Conservation (phyloP, 2,113 vertebrate genomes). For the Triplophysa dalaica region DNA sequence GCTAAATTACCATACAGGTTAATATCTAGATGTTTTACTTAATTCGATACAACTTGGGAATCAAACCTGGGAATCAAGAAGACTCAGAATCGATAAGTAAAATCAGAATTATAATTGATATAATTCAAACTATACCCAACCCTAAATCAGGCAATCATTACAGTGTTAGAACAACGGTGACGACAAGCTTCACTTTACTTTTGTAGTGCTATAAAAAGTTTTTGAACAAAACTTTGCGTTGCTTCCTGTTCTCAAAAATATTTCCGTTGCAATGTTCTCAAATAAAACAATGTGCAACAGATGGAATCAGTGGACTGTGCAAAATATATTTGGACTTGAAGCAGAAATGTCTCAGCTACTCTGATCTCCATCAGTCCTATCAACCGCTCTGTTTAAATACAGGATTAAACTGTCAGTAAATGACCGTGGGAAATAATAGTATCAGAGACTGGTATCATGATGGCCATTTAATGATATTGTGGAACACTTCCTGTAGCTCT, state of each 20-base stretch:
- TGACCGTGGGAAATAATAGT: slow-evolving; percentile 24
- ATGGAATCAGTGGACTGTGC: not conserved
- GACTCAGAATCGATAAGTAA: too few relatives aligned
- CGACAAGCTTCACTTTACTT: too few relatives aligned
- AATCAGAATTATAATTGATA: too few relatives aligned
- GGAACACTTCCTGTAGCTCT: not conserved
- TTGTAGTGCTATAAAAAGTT: too few relatives aligned
- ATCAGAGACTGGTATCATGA: not conserved
- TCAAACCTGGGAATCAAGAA: too few relatives aligned
- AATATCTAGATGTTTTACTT: too few relatives aligned
- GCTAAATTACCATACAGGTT: too few relatives aligned
- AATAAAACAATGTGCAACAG: not conserved
- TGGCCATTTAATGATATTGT: not conserved
- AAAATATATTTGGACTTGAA: slow-evolving; percentile 1
- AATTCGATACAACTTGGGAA: too few relatives aligned
- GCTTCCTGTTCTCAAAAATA: not conserved
- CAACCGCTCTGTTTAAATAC: not conserved
- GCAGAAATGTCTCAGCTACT: not conserved
- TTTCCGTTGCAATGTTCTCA: not conserved
- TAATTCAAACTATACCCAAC: too few relatives aligned
- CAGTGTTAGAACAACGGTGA: too few relatives aligned
- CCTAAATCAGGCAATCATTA: too few relatives aligned
- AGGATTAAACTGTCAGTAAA: slow-evolving; percentile 29
- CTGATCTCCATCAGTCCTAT: not conserved
- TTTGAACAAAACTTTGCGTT: too few relatives aligned